Evolutionary conservation across 2,888 invertebrate species (phyloP).

Genomic region (Boloria selene): DNA sequence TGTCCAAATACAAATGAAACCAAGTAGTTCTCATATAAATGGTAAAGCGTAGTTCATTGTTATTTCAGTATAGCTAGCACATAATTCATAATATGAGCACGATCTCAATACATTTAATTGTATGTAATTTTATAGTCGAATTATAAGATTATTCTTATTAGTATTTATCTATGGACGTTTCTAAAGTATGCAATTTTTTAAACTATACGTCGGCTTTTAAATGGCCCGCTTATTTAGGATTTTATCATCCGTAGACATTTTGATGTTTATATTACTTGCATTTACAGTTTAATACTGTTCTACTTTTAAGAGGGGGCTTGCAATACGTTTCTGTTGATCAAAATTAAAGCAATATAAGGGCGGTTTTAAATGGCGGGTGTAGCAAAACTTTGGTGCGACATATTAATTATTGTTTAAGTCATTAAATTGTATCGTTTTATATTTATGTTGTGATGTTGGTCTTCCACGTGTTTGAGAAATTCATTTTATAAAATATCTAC

Average conservation of each 20-base stretch:
- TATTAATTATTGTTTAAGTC: conserved; percentile 56
- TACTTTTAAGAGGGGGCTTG: conserved; percentile 36
- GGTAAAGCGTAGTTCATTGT: conserved; percentile 30
- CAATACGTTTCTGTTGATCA: conserved; percentile 33
- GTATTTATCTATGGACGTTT: conserved; percentile 31
- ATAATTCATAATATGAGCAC: conserved; percentile 58
- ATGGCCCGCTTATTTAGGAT: not conserved
- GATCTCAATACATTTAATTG: conserved; percentile 68
- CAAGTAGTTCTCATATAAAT: conserved; percentile 19
- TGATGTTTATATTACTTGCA: conserved; percentile 20
- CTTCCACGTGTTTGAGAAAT: conserved; percentile 71
- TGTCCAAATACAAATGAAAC: conserved; percentile 22
- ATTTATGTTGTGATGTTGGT: conserved; percentile 82
- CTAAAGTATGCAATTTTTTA: conserved; percentile 22
- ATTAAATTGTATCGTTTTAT: conserved; percentile 67
- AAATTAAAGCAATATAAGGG: conserved; percentile 35
- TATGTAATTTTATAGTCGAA: conserved; percentile 58
- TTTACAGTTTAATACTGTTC: conserved; percentile 35
- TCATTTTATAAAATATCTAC: conserved; percentile 64
- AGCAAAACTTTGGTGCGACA: conserved; percentile 60
- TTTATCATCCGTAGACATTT: conserved; percentile 8
- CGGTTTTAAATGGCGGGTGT: conserved; percentile 9
- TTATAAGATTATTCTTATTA: conserved; percentile 40
- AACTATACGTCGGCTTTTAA: conserved; percentile 3
- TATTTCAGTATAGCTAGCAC: conserved; percentile 51